phyloP scores from a whole-genome alignment of 2,888 invertebrate genomes.

The Oscheius sp. region DNA sequence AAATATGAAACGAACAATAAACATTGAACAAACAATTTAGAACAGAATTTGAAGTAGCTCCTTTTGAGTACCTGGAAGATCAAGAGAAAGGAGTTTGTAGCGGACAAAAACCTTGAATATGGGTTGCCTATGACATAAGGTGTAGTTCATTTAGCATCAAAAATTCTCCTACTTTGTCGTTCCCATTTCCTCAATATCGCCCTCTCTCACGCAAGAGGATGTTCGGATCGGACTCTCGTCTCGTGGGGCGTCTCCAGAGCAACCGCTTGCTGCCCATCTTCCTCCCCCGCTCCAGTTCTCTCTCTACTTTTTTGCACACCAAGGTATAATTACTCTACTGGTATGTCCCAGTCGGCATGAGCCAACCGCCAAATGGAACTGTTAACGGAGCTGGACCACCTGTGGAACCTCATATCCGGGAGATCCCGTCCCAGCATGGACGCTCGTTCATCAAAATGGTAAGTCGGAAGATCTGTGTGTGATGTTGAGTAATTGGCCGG shows the following conservation, averaged over 20 bases:
- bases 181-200: background rate
- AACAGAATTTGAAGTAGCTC: no score
- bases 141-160: background rate
- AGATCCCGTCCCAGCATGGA: no score
- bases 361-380: slow-evolving; percentile 2
- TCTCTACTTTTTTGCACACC: background rate
- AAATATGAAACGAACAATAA: no score
- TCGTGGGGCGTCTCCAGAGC: slow-evolving; percentile 17
- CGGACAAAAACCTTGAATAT: no score
- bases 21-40: no score
- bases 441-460: no score
- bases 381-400: slow-evolving; percentile 11
- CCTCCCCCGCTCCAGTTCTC: slow-evolving; percentile 28
- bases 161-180: background rate
- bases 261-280: slow-evolving; percentile 32
- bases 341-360: slow-evolving; percentile 3
- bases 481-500: no score
- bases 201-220: slow-evolving; percentile 26
- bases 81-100: no score
- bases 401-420: no score
- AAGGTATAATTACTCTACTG: background rate
- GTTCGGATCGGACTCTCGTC: background rate
- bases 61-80: no score
- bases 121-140: no score
- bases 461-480: no score